phyloP scores from a whole-genome alignment of 2,888 invertebrate species.

The Ochlodes sylvanus region DNA sequence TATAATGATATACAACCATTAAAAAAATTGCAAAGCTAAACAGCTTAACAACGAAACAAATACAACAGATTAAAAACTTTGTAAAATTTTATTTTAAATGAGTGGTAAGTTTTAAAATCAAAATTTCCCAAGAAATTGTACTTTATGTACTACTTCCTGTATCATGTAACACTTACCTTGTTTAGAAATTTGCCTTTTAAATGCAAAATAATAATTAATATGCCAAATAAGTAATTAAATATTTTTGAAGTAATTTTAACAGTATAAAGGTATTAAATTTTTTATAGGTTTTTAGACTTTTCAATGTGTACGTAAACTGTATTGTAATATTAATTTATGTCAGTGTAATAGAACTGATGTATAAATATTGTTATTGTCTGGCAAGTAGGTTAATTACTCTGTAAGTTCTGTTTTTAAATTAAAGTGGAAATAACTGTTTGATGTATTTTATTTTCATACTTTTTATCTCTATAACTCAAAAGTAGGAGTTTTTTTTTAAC shows the following conservation, averaged over 20 bases:
- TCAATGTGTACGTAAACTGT: conserved; percentile 20
- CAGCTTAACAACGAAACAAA: too few species aligned
- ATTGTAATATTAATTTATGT: conserved; percentile 42
- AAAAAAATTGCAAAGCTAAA: too few species aligned
- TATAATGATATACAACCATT: too few species aligned
- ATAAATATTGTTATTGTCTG: conserved; percentile 69
- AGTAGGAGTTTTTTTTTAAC: too few species aligned
- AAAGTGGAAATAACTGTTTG: conserved; percentile 76
- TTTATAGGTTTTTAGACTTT: conserved; percentile 45
- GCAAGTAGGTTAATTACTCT: conserved; percentile 58
- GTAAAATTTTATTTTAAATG: too few species aligned
- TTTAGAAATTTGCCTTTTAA: not conserved
- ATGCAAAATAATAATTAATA: conserved; percentile 42
- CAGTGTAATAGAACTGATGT: conserved; percentile 62
- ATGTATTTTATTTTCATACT: conserved; percentile 51
- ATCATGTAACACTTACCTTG: too few species aligned
- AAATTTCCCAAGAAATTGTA: too few species aligned
- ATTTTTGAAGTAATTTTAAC: conserved; percentile 49
- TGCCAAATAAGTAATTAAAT: conserved; percentile 64
- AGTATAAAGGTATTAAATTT: conserved; percentile 31
- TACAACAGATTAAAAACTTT: too few species aligned
- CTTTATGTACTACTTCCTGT: too few species aligned
- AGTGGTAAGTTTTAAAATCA: too few species aligned
- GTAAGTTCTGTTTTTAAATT: conserved; percentile 79
- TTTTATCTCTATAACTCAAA: too few species aligned